A percentile compares a stretch with the other conserved stretches of the same genome.
Evolutionary conservation across 2,797 vertebrate species (phyloP).

Genomic region (Ptychobarbus kaznakovi): DNA sequence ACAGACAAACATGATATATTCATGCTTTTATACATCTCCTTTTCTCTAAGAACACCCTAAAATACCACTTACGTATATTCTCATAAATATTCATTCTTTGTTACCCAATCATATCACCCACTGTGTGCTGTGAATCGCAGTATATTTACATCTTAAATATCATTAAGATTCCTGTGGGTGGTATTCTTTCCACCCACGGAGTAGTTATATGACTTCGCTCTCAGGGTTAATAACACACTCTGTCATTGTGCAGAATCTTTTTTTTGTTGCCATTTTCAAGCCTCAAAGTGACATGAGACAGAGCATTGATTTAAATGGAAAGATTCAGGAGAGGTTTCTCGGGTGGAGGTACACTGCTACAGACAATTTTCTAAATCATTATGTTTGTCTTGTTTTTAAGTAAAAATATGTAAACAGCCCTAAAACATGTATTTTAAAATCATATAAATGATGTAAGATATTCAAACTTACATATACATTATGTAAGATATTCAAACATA

Average conservation of each 20-base stretch:
- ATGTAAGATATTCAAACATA: not conserved
- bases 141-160: constrained; percentile 22
- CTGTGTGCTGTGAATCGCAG: not conserved
- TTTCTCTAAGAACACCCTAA: not conserved
- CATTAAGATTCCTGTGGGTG: constrained; percentile 12
- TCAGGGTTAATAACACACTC: not conserved
- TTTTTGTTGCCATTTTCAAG: not conserved
- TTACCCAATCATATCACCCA: constrained; percentile 1
- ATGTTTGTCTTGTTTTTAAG: not conserved
- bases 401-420: not conserved
- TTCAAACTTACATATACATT: not conserved
- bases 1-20: not conserved
- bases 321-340: not conserved
- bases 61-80: not conserved
- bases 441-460: not conserved
- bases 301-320: constrained; percentile 32
- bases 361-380: not conserved
- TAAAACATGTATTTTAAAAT: not conserved
- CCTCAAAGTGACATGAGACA: not conserved
- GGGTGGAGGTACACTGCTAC: not conserved
- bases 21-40: not conserved
- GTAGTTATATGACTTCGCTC: constrained; percentile 6
- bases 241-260: not conserved
- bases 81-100: constrained; percentile 18
- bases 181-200: not conserved